Conservation (phyloP, 2,113 vertebrate genomes). For the Hymenochirus boettgeri region DNA sequence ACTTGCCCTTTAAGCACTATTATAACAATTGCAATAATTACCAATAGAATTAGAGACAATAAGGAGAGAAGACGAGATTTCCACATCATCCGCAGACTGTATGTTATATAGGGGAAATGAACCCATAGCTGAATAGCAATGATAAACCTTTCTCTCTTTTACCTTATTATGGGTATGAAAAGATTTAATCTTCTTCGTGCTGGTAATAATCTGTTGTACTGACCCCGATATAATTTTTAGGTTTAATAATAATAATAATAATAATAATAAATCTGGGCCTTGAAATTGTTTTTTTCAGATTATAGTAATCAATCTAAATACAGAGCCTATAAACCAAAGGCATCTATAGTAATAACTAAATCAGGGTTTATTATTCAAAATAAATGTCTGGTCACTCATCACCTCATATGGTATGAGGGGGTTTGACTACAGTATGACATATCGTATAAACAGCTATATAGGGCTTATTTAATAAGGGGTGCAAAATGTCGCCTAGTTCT, state of each 20-base stretch:
- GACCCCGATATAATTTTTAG: slow-evolving; percentile 70
- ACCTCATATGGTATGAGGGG: no score
- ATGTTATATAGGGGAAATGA: no score
- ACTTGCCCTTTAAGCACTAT: no score
- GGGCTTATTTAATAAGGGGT: no score
- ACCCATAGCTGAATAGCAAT: no score
- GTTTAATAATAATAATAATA: slow-evolving; percentile 63
- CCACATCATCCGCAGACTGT: no score
- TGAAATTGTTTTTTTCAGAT: slow-evolving; percentile 73
- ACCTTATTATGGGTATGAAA: slow-evolving; percentile 57
- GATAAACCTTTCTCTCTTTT: slow-evolving; percentile 48
- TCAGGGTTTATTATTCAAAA: slow-evolving; percentile 61
- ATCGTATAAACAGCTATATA: no score
- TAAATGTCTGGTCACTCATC: background rate
- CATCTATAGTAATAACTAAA: slow-evolving; percentile 69
- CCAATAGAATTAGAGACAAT: no score
- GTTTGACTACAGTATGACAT: no score
- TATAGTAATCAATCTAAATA: slow-evolving; percentile 75
- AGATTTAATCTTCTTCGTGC: slow-evolving; percentile 52
- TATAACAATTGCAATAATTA: no score
- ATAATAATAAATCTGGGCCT: slow-evolving; percentile 57
- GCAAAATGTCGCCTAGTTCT: no score
- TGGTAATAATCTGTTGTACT: slow-evolving; percentile 59
- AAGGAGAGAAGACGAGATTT: no score
- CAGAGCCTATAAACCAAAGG: slow-evolving; percentile 67